These are phyloP conservation scores for Cephalopholis sonnerati DNA, from an alignment of 2,113 vertebrate genomes.

Conservation along the genomic window DNA sequence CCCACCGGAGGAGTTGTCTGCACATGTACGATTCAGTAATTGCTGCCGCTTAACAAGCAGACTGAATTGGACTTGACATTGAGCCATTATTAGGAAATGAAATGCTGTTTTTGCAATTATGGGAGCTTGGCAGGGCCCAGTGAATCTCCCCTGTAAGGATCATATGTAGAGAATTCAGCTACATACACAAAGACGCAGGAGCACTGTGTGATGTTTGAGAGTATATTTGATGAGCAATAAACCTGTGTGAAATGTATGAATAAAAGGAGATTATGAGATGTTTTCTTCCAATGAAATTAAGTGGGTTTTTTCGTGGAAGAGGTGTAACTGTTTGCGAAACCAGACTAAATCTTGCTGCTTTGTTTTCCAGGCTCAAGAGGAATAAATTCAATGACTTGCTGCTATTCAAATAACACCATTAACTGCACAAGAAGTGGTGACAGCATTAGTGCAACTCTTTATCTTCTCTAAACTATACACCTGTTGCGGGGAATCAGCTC, in stretches of 20 bases:
- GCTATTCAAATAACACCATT: background rate
- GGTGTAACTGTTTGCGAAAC: background rate
- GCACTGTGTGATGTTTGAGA: background rate
- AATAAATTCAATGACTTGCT: background rate
- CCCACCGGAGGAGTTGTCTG: constrained; percentile 79
- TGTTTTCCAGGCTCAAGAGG: background rate
- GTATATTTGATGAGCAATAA: background rate
- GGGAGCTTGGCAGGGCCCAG: constrained; percentile 72
- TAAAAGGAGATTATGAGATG: background rate
- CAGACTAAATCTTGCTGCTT: background rate
- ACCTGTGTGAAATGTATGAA: constrained; percentile 4
- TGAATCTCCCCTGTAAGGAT: constrained; percentile 55
- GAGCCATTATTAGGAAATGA: constrained; percentile 80
- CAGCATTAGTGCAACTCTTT: background rate
- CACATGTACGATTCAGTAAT: constrained; percentile 81
- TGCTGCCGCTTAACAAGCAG: constrained; percentile 77
- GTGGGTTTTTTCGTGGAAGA: background rate
- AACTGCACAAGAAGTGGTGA: background rate
- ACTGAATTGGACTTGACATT: constrained; percentile 81
- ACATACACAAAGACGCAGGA: background rate
- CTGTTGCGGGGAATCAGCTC: background rate
- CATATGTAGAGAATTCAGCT: constrained; percentile 42
- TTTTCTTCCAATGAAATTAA: background rate
- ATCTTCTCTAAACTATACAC: background rate
- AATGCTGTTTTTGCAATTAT: constrained; percentile 82